A percentile compares a stretch with the other conserved stretches of the same genome.
Conservation (phyloP, 2,113 vertebrate species). For the Sturnira hondurensis region DNA sequence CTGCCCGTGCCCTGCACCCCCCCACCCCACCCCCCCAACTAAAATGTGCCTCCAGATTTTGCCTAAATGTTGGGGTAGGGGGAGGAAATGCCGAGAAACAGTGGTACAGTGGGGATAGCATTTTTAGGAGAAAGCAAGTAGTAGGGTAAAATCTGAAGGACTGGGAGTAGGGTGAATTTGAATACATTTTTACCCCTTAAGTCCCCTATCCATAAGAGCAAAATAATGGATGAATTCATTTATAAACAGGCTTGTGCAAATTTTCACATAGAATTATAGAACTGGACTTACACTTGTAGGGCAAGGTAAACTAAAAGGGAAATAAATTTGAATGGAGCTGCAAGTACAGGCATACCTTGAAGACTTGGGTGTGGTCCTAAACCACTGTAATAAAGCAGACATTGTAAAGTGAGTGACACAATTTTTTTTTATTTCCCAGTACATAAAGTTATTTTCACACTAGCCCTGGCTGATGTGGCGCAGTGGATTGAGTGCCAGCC, state of each 20-base stretch:
- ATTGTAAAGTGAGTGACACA: neutral
- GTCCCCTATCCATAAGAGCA: neutral
- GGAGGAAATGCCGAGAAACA: neutral
- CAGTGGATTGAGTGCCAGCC: too few species aligned
- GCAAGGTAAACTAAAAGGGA: neutral
- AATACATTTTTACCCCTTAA: neutral
- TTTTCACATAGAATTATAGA: neutral
- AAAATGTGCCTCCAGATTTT: neutral
- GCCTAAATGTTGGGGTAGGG: neutral
- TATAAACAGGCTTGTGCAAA: neutral
- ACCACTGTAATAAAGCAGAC: neutral
- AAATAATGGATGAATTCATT: neutral
- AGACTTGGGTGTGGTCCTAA: neutral
- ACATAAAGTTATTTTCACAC: neutral
- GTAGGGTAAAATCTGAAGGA: neutral
- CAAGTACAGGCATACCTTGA: neutral
- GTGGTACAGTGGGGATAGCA: neutral
- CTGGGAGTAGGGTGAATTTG: neutral
- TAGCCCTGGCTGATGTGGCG: too few species aligned
- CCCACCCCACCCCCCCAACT: neutral
- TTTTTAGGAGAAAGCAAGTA: neutral
- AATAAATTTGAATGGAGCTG: neutral
- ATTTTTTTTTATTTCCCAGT: neutral
- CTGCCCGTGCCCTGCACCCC: too few species aligned
- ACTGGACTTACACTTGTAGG: neutral